phyloP scores from a whole-genome alignment of 1,140 invertebrate genomes.

The Papilio glaucus region DNA sequence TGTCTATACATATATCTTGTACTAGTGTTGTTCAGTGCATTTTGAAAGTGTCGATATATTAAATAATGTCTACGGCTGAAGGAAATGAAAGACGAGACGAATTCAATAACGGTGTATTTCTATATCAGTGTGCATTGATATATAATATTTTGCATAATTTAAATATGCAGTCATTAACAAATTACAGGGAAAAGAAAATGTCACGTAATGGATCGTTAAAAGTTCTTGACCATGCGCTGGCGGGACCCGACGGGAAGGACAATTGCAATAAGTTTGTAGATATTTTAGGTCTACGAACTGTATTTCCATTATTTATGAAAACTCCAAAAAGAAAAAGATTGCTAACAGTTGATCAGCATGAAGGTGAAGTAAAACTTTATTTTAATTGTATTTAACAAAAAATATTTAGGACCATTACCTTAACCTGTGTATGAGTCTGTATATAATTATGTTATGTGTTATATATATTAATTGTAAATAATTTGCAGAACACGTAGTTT shows the following conservation, averaged over 20 bases:
- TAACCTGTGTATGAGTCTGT: too few species aligned
- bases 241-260: slow-evolving; percentile 95
- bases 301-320: slow-evolving; percentile 99
- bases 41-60: too few species aligned
- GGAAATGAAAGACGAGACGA: too few species aligned
- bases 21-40: too few species aligned
- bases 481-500: slow-evolving; percentile 93
- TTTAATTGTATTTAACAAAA: slow-evolving; percentile 1
- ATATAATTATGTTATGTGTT: slow-evolving; percentile 3
- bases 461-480: not conserved
- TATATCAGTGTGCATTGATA: too few species aligned
- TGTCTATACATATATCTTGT: too few species aligned
- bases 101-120: too few species aligned
- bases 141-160: too few species aligned
- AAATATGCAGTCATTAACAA: too few species aligned
- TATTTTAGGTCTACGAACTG: slow-evolving; percentile 96
- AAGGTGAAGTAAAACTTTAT: slow-evolving; percentile 85
- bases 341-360: slow-evolving; percentile 94
- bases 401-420: too few species aligned
- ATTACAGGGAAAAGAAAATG: slow-evolving; percentile 97
- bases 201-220: slow-evolving; percentile 98
- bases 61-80: too few species aligned
- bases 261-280: slow-evolving; percentile 99
- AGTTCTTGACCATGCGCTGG: slow-evolving; percentile 98
- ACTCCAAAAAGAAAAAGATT: slow-evolving; percentile 96